These are phyloP conservation scores for Anoura caudifer DNA, from an alignment of 2,113 vertebrate genomes.

Conservation along the genomic window DNA sequence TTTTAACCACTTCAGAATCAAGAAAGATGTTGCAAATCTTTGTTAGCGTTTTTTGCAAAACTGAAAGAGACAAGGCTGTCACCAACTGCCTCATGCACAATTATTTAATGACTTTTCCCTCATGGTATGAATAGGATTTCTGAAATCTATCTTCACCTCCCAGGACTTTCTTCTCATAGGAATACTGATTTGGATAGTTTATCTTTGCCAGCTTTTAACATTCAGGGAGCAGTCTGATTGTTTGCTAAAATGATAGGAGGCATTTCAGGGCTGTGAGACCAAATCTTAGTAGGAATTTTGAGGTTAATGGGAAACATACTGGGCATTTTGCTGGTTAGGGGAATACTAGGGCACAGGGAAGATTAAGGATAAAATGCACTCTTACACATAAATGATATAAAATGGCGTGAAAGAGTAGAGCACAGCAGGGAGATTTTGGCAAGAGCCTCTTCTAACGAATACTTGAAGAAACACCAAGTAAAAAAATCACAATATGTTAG, in stretches of 20 bases:
- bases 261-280: constrained; percentile 16
- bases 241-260: constrained; percentile 46
- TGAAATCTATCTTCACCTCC: constrained; percentile 48
- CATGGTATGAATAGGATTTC: constrained; percentile 57
- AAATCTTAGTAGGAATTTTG: constrained; percentile 25
- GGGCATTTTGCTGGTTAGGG: constrained; percentile 39
- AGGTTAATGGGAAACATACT: constrained; percentile 66
- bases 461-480: constrained; percentile 2
- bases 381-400: not conserved
- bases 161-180: constrained; percentile 43
- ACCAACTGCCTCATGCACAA: constrained; percentile 25
- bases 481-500: not conserved
- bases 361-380: constrained; percentile 32
- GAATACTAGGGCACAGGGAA: not conserved
- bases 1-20: constrained; percentile 58
- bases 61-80: constrained; percentile 53
- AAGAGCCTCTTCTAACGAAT: constrained; percentile 9
- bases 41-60: constrained; percentile 50
- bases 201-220: constrained; percentile 56
- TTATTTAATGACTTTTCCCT: constrained; percentile 54
- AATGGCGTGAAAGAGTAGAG: not conserved
- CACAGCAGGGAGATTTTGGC: not conserved
- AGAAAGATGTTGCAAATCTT: constrained; percentile 55
- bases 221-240: not conserved
- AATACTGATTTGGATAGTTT: constrained; percentile 51